phyloP scores from a whole-genome alignment of 1,140 invertebrate genomes.

The Drosophila pandora region DNA sequence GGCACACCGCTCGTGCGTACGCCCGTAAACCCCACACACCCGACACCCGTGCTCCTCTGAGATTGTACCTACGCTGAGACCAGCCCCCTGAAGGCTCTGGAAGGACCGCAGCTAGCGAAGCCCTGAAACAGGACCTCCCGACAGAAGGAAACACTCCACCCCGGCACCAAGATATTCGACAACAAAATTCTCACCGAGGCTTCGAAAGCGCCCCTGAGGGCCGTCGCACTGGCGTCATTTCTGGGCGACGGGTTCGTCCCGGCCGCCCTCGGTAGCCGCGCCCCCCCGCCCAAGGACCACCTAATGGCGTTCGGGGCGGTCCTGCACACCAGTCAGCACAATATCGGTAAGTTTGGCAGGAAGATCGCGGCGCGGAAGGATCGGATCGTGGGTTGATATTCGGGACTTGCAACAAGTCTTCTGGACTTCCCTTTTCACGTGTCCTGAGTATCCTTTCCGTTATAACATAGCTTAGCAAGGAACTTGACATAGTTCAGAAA shows the following conservation, averaged over 20 bases:
- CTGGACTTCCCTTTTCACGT: not conserved
- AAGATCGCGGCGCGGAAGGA: too few relatives aligned
- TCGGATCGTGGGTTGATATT: too few relatives aligned
- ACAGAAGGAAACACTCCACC: constrained; percentile 46
- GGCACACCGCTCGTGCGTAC: not conserved
- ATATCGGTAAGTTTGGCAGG: constrained; percentile 71
- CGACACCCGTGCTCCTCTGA: not conserved
- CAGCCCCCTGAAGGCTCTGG: constrained; percentile 21
- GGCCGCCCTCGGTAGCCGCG: constrained; percentile 79
- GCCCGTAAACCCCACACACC: not conserved
- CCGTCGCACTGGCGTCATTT: constrained; percentile 84
- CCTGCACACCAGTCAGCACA: constrained; percentile 83
- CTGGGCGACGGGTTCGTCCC: constrained; percentile 82
- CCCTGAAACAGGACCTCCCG: not conserved
- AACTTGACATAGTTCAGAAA: too few relatives aligned
- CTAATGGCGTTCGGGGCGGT: constrained; percentile 84
- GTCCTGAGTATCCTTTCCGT: too few relatives aligned
- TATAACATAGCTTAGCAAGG: too few relatives aligned
- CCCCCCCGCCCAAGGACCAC: constrained; percentile 82
- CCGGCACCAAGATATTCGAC: constrained; percentile 69
- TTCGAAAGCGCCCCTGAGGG: constrained; percentile 83
- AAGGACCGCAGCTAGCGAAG: not conserved
- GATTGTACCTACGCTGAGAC: not conserved
- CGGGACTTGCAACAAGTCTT: too few relatives aligned
- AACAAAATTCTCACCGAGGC: constrained; percentile 84